phyloP scores from a whole-genome alignment of 2,113 vertebrate species.

The Anguilla rostrata region DNA sequence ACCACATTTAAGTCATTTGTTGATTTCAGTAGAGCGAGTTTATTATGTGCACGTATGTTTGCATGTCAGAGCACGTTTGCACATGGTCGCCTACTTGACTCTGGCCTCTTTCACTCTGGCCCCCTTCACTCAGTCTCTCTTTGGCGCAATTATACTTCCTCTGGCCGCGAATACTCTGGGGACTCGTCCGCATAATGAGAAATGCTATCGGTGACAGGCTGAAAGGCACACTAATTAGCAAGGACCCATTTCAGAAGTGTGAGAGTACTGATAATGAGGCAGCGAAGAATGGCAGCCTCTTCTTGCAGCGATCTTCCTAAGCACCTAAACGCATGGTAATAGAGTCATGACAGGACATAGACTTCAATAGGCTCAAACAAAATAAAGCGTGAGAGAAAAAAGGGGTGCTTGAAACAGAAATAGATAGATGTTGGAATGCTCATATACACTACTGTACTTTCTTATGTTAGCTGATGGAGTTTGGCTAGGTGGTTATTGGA shows the following conservation, averaged over 20 bases:
- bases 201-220: not conserved
- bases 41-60: constrained; percentile 1
- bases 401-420: not conserved
- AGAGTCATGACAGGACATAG: constrained; percentile 1
- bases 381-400: not conserved
- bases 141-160: not conserved
- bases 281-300: not conserved
- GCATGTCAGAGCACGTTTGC: not conserved
- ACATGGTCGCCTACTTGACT: not conserved
- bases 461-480: not conserved
- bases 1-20: constrained; percentile 41
- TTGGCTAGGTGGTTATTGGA: not conserved
- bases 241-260: not conserved
- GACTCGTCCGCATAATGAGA: constrained; percentile 2
- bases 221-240: not conserved
- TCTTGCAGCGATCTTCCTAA: not conserved
- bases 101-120: not conserved
- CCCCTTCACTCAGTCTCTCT: not conserved
- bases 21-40: not conserved
- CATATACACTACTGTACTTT: not conserved
- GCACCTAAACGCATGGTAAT: not conserved
- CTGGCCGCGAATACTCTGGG: not conserved
- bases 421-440: not conserved
- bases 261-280: constrained; percentile 3
- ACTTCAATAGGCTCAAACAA: not conserved